These are phyloP conservation scores for Hydrotaea cyrtoneurina DNA, from an alignment of 2,888 invertebrate genomes.

Conservation along the genomic window DNA sequence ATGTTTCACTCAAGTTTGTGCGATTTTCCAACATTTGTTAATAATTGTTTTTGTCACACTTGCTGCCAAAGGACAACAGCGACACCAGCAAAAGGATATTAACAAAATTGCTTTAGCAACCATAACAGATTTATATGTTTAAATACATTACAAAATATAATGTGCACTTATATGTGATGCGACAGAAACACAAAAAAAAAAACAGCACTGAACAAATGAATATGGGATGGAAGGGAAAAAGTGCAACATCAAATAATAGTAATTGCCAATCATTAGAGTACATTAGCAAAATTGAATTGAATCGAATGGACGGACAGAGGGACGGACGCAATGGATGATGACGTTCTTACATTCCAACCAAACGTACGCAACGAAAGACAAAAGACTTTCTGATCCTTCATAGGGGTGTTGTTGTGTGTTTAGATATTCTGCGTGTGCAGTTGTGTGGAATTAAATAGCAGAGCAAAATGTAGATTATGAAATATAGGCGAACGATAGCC, in stretches of 20 bases:
- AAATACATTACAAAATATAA: conserved; percentile 35
- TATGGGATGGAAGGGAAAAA: conserved; percentile 46
- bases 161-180: conserved; percentile 37
- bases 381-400: conserved; percentile 27
- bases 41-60: conserved; percentile 57
- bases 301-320: conserved; percentile 3
- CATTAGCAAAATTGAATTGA: conserved; percentile 79
- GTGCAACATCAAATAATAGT: conserved; percentile 65
- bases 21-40: conserved; percentile 56
- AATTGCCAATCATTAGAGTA: conserved; percentile 74
- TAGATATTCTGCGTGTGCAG: neutral
- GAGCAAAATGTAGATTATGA: neutral
- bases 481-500: too few species aligned
- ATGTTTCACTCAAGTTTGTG: neutral
- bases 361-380: neutral
- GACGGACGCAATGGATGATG: neutral
- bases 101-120: conserved; percentile 46
- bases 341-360: neutral
- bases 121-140: conserved; percentile 62
- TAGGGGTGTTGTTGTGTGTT: conserved; percentile 7
- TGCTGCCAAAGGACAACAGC: conserved; percentile 39
- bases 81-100: conserved; percentile 16
- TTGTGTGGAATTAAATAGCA: neutral
- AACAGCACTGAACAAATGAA: conserved; percentile 51
- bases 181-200: conserved; percentile 42